Base-by-base conservation (phyloP, 2,888 invertebrate genomes). In the Temnothorax rugatulus region DNA sequence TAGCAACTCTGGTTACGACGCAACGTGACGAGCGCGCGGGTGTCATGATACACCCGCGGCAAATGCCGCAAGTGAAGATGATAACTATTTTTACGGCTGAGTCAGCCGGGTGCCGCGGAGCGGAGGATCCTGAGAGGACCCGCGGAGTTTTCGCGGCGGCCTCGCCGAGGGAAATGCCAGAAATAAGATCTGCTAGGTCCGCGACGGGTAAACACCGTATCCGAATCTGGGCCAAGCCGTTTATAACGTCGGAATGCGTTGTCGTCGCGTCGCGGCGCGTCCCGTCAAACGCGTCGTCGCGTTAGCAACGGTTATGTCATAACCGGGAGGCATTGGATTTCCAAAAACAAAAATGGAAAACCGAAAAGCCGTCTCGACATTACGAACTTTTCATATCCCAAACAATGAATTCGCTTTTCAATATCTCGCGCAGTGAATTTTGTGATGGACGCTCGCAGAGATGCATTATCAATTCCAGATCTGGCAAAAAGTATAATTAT, bases 201-300 rank as follows among this genome's bases (percentile, higher is more conserved):
- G 76, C 84, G 52, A 87, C 91, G 89, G 89, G 89, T 86, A 83
- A 76, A 85, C 89, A 83, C 82, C 79, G 79, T 38, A 87, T 88
- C 85, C 88, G 91, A 90, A 92, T 91, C 89, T 91, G 91, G 91
- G 91, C 91, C 91, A 91, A 91, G 91, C 90, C 91, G 91, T 91
- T 89, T 90, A 90, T 90, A 90, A 89, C 90, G 89, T 87, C 82
- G 89, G 87, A 87, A 88, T 90, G 90, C 91, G 88, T 90, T 87
- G 90, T 90, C 91, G 90, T 77, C 84, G 86, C 73, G 84, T 82
- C 77, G 84, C 88, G 73, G 50, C 50, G 34, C 69, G 66, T 41
- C 63, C 57, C 82, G 63, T 75, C 63, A 59, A 59, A 79, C 47
- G 69, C 38, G 34, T 44, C 63, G 57, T 44, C 73, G 73, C 54